phyloP scores from a whole-genome alignment of 35 echinoderm and acorn worm species.

The Eucidaris tribuloides region DNA sequence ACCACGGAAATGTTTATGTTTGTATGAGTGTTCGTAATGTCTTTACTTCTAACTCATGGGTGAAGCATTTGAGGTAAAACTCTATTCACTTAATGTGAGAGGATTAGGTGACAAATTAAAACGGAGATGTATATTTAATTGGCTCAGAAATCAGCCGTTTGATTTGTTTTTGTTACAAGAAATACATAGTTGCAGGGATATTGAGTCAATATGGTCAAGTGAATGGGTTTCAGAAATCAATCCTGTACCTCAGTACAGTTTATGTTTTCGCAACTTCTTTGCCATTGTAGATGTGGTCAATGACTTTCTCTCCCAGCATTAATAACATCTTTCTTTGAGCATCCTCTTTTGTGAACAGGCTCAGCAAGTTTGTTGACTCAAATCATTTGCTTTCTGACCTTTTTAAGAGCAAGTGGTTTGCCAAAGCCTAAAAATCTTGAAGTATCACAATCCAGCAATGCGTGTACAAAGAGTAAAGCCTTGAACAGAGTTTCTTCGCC shows the following conservation, averaged over 20 bases:
- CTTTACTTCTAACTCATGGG: no score
- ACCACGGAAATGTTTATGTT: no score
- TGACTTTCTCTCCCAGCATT: neutral
- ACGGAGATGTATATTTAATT: no score
- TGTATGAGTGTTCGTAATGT: no score
- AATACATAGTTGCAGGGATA: no score
- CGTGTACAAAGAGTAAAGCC: constrained; percentile 34
- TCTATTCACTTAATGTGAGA: no score
- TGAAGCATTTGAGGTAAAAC: no score
- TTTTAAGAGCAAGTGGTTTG: constrained; percentile 1
- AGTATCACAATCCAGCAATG: constrained; percentile 42
- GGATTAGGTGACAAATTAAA: no score
- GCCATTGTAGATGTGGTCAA: neutral
- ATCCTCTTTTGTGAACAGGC: constrained; percentile 8
- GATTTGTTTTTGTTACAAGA: no score
- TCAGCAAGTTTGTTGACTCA: neutral
- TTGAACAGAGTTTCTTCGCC: neutral
- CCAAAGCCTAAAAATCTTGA: constrained; percentile 35
- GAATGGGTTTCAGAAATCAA: no score
- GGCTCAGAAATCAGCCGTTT: no score
- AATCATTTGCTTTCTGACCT: neutral
- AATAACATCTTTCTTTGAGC: neutral
- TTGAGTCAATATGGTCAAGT: no score
- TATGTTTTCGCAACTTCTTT: neutral
- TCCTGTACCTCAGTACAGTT: neutral